phyloP scores from a whole-genome alignment of 2,113 vertebrate species.

The Bettongia penicillata region DNA sequence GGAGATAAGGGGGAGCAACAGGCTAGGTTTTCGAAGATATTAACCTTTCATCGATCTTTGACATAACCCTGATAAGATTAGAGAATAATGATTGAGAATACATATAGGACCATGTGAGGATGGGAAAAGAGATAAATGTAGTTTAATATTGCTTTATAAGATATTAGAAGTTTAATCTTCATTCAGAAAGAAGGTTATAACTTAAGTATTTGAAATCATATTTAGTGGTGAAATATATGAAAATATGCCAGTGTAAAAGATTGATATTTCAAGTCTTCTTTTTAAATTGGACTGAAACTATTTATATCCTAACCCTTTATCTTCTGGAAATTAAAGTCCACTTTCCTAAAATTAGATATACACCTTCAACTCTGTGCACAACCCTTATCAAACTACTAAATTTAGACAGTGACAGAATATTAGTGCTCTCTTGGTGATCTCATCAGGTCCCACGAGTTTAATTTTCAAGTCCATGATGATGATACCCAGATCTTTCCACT shows the following conservation, averaged over 20 bases:
- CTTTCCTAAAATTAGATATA: not conserved
- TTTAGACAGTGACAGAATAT: not conserved
- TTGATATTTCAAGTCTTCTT: not conserved
- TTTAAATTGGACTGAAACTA: not conserved
- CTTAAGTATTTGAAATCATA: slow-evolving; percentile 18
- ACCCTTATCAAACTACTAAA: not conserved
- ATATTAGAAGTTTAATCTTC: not conserved
- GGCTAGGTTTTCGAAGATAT: not conserved
- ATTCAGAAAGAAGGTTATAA: slow-evolving; percentile 11
- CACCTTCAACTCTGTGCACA: not conserved
- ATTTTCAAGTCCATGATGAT: not conserved
- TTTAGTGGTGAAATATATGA: slow-evolving; percentile 6
- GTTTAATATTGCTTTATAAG: not conserved
- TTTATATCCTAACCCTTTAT: not conserved
- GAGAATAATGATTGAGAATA: not conserved
- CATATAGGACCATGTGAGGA: not conserved
- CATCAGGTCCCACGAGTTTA: not conserved
- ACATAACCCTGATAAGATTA: not conserved
- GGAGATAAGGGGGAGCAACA: not conserved
- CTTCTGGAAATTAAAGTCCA: not conserved
- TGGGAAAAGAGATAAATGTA: not conserved
- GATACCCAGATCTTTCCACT: not conserved
- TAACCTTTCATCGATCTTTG: not conserved
- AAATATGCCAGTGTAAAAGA: not conserved
- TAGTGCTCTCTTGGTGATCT: not conserved